Conservation (phyloP, 2,797 vertebrate genomes). For the Tarsius wallacei region DNA sequence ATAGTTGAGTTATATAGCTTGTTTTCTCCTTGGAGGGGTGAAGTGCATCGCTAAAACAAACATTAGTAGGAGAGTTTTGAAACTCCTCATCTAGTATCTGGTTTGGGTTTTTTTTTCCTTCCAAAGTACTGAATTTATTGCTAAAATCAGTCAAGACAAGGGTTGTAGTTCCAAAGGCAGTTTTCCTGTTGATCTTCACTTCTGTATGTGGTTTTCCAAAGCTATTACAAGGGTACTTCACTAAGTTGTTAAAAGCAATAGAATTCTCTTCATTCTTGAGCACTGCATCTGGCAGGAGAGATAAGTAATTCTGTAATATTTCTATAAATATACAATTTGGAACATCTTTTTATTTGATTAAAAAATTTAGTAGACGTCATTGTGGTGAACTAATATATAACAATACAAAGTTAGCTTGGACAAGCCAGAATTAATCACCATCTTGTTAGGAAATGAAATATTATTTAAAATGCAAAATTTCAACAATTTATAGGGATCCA, state of each 20-base stretch:
- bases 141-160: constrained; percentile 95
- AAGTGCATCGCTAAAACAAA: constrained; percentile 51
- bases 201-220: constrained; percentile 94
- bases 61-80: background rate
- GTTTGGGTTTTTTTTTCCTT: constrained; percentile 70
- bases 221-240: constrained; percentile 95
- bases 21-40: constrained; percentile 40
- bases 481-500: background rate
- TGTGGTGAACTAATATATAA: background rate
- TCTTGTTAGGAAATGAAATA: background rate
- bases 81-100: background rate
- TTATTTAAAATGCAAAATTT: background rate
- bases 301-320: constrained; percentile 34
- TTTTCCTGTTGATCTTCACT: constrained; percentile 95
- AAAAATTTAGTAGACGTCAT: background rate
- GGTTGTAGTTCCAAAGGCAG: constrained; percentile 95
- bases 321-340: background rate
- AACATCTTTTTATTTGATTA: background rate
- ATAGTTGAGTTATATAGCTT: constrained; percentile 83
- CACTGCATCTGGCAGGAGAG: constrained; percentile 89
- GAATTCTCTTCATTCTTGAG: constrained; percentile 85
- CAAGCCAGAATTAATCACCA: background rate
- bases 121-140: constrained; percentile 87
- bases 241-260: constrained; percentile 89
- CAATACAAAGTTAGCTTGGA: background rate